A percentile compares a stretch with the other conserved stretches of the same genome.
phyloP scores from a whole-genome alignment of 1,140 invertebrate genomes.

The Kradibia gibbosae region DNA sequence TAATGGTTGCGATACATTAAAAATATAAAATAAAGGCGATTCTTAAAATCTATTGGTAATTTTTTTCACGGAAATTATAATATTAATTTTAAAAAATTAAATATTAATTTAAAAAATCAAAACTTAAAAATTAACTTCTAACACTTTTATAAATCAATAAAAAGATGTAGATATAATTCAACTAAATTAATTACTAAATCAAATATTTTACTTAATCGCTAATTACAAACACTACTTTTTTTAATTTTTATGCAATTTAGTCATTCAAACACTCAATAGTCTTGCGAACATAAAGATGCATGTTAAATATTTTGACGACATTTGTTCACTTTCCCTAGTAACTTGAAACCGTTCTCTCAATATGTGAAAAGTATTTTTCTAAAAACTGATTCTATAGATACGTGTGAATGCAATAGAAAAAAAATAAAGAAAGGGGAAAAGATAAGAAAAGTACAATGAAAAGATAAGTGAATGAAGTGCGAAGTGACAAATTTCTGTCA shows the following conservation, averaged over 20 bases:
- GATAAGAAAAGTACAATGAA: constrained; percentile 27
- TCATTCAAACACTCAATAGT: background rate
- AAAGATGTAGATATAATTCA: background rate
- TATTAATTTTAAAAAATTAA: background rate
- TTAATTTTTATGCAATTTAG: background rate
- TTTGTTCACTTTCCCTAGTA: background rate
- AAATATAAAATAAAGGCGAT: background rate
- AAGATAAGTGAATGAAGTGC: constrained; percentile 42
- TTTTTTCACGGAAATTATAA: background rate
- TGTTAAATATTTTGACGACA: no score
- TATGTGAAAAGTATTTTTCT: background rate
- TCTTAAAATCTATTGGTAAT: background rate
- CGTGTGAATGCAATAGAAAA: background rate
- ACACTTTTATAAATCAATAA: background rate
- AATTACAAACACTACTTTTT: background rate
- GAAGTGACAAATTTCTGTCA: constrained; percentile 45
- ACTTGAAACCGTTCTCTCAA: background rate
- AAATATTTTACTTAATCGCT: background rate
- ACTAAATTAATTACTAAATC: background rate
- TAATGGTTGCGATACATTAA: background rate
- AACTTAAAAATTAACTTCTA: background rate
- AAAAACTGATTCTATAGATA: no score
- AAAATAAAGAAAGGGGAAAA: constrained; percentile 5
- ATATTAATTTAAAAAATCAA: background rate
- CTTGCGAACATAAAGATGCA: background rate